Conservation (phyloP, 2,888 invertebrate genomes). For the Xestia ashworthii region DNA sequence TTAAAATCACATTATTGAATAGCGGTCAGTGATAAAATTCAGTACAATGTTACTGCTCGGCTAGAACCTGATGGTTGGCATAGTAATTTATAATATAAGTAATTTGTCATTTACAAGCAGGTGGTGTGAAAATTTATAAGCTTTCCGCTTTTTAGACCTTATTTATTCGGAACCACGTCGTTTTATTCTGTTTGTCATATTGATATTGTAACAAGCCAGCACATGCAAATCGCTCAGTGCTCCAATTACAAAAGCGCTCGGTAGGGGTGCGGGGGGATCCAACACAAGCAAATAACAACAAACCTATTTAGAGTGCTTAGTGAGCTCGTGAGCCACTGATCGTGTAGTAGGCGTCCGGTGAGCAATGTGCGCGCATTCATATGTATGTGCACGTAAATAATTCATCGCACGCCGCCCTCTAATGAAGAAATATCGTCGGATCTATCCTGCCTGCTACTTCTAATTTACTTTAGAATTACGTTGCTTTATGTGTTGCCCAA, state of each 20-base stretch:
- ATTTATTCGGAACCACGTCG: background rate
- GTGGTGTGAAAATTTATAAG: background rate
- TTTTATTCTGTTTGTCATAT: background rate
- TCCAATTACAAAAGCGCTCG: background rate
- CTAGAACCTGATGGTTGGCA: background rate
- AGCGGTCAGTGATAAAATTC: background rate
- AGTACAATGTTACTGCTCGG: background rate
- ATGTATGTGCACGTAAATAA: slow-evolving; percentile 59
- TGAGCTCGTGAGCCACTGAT: slow-evolving; percentile 9
- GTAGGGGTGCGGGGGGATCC: background rate
- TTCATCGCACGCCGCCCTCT: slow-evolving; percentile 45
- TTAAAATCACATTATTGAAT: too few relatives aligned
- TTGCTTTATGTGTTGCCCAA: background rate
- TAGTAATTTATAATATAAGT: background rate
- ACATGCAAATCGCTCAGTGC: background rate
- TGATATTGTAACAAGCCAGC: background rate
- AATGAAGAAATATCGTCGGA: slow-evolving; percentile 59
- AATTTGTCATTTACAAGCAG: background rate
- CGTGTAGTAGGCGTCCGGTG: slow-evolving; percentile 1
- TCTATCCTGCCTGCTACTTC: slow-evolving; percentile 25
- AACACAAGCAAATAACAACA: slow-evolving; percentile 6
- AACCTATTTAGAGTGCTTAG: slow-evolving; percentile 15
- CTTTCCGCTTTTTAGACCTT: background rate
- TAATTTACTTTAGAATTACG: slow-evolving; percentile 37
- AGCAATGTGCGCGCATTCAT: slow-evolving; percentile 46